phyloP scores from a whole-genome alignment of 2,797 vertebrate species.

The Menidia menidia region DNA sequence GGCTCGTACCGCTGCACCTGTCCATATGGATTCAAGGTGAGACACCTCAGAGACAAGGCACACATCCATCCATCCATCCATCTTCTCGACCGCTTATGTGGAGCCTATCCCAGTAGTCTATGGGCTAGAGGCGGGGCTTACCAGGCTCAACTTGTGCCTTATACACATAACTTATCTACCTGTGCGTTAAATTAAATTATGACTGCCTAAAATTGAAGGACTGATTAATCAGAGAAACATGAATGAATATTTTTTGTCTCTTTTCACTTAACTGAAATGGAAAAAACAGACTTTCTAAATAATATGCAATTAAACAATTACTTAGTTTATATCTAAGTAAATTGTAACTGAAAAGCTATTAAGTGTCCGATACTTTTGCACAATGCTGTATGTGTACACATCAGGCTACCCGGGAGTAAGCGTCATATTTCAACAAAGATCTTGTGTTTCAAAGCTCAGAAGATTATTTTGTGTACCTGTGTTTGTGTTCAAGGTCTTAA shows the following conservation, averaged over 20 bases:
- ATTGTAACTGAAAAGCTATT: background rate
- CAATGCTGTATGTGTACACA: background rate
- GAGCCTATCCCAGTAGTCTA: too few relatives aligned
- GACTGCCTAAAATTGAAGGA: conserved; percentile 41
- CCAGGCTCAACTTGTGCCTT: conserved; percentile 40
- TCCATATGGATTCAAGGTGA: conserved; percentile 93
- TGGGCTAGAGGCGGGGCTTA: conserved; percentile 25
- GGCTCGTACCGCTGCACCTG: conserved; percentile 93
- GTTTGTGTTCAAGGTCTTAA: conserved; percentile 11
- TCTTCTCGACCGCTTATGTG: too few relatives aligned
- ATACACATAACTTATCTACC: conserved; percentile 65
- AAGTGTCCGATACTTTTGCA: background rate
- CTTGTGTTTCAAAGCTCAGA: conserved; percentile 14
- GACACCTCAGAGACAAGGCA: background rate
- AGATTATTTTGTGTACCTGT: conserved; percentile 6
- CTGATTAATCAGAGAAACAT: conserved; percentile 38
- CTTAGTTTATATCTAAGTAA: background rate
- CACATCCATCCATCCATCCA: too few relatives aligned
- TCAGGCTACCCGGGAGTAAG: background rate
- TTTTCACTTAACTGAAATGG: background rate
- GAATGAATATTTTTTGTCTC: background rate
- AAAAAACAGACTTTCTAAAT: background rate
- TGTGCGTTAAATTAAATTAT: conserved; percentile 52
- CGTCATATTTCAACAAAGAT: conserved; percentile 16
- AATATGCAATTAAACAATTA: background rate